Conservation (phyloP, 2,797 vertebrate species). For the Cuniculus paca region DNA sequence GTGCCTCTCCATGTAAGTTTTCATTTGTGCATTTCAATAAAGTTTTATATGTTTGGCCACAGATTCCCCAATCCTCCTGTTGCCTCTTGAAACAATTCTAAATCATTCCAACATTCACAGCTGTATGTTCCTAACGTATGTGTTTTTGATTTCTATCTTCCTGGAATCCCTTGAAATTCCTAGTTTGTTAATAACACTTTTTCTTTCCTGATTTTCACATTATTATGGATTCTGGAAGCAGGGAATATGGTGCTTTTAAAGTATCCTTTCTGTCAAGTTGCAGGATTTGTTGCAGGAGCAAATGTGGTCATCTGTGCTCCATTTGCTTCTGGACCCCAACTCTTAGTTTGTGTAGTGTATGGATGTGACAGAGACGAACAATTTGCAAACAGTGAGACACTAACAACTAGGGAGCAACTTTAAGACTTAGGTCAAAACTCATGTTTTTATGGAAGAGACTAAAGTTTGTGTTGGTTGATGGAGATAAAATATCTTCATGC, state of each 20-base stretch:
- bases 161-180: neutral
- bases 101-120: neutral
- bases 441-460: neutral
- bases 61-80: neutral
- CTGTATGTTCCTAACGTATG: neutral
- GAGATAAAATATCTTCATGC: neutral
- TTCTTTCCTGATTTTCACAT: conserved; percentile 19
- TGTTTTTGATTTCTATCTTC: neutral
- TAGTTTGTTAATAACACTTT: neutral
- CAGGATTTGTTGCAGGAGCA: neutral
- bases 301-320: neutral
- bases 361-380: neutral
- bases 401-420: neutral
- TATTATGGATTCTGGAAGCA: conserved; percentile 19
- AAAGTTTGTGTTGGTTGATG: neutral
- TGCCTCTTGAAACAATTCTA: neutral
- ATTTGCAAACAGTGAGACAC: neutral
- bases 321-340: neutral
- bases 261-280: neutral
- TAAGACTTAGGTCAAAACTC: neutral
- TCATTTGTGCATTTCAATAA: neutral
- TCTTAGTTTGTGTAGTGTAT: neutral
- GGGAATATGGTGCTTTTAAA: neutral
- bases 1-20: neutral
- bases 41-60: neutral